Evolutionary conservation across 2,888 invertebrate species (phyloP).

Genomic region (Drosophila meridiana): DNA sequence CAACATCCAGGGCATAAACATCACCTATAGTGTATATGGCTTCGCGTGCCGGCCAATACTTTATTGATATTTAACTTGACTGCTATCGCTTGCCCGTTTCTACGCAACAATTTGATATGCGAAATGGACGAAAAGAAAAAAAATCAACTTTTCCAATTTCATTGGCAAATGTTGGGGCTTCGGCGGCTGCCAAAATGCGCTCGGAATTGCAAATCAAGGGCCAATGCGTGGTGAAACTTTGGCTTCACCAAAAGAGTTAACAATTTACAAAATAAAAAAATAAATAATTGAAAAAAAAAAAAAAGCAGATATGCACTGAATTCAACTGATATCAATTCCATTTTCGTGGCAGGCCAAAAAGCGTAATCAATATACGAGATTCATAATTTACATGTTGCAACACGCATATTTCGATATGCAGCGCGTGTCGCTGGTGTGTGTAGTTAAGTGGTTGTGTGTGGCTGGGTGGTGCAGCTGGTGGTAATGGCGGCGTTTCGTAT

Average conservation of each 20-base stretch:
- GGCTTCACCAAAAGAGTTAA: conserved; percentile 13
- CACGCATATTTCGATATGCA: conserved; percentile 57
- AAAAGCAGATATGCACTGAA: conserved; percentile 7
- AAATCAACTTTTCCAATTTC: conserved; percentile 69
- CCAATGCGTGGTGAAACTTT: conserved; percentile 66
- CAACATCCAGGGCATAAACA: not conserved
- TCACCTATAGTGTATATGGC: conserved; percentile 1
- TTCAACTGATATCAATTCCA: conserved; percentile 52
- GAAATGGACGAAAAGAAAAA: conserved; percentile 11
- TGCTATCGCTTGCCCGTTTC: conserved; percentile 57
- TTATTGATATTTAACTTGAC: conserved; percentile 71
- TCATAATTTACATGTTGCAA: conserved; percentile 66
- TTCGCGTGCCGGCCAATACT: conserved; percentile 30
- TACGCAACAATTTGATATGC: conserved; percentile 74
- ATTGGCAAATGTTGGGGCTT: conserved; percentile 57
- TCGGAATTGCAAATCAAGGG: conserved; percentile 70
- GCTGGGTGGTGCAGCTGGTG: conserved; percentile 2
- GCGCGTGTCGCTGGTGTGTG: conserved; percentile 48
- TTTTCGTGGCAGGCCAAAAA: conserved; percentile 50
- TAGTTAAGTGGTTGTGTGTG: not conserved
- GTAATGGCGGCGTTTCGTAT: not conserved
- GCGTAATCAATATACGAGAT: conserved; percentile 71
- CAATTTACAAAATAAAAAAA: not conserved
- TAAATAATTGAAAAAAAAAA: conserved; percentile 5
- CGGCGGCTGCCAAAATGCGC: conserved; percentile 49